Evolutionary conservation across 2,797 vertebrate genomes (phyloP).

Genomic region (Periophthalmus magnuspinnatus): DNA sequence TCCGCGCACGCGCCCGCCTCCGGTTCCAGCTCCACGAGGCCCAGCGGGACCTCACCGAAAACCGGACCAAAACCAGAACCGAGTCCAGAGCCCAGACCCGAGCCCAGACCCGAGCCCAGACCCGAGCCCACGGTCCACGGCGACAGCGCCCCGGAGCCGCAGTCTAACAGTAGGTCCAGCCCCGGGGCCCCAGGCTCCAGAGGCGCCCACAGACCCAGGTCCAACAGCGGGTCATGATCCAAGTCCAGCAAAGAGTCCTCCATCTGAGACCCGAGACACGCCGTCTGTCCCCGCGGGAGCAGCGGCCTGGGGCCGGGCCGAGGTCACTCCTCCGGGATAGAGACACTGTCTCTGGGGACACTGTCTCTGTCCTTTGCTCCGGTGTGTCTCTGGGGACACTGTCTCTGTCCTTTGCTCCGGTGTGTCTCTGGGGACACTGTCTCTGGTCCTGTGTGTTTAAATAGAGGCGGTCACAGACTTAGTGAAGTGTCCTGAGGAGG

Average conservation of each 20-base stretch:
- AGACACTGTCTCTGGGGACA: too few species aligned
- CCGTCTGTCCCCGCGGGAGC: not conserved
- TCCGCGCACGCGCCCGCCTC: constrained; percentile 64
- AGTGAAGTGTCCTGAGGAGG: too few species aligned
- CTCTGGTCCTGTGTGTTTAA: too few species aligned
- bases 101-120: too few species aligned
- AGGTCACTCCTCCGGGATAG: too few species aligned
- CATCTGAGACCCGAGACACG: not conserved
- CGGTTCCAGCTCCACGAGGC: constrained; percentile 61
- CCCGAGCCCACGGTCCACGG: constrained; percentile 55
- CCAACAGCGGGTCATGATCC: constrained; percentile 4
- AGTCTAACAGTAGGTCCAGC: constrained; percentile 6
- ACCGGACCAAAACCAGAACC: not conserved
- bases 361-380: too few species aligned
- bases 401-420: too few species aligned
- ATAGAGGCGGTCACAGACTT: too few species aligned
- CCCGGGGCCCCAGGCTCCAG: constrained; percentile 3
- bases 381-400: too few species aligned
- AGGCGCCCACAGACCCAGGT: constrained; percentile 3
- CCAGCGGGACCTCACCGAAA: constrained; percentile 19
- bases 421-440: too few species aligned
- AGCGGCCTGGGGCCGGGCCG: too few species aligned
- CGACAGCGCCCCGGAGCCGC: constrained; percentile 31
- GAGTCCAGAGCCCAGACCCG: too few species aligned
- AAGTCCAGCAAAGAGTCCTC: constrained; percentile 9